Base-by-base conservation (phyloP, 2,888 invertebrate species). In the Thelaira solivaga region DNA sequence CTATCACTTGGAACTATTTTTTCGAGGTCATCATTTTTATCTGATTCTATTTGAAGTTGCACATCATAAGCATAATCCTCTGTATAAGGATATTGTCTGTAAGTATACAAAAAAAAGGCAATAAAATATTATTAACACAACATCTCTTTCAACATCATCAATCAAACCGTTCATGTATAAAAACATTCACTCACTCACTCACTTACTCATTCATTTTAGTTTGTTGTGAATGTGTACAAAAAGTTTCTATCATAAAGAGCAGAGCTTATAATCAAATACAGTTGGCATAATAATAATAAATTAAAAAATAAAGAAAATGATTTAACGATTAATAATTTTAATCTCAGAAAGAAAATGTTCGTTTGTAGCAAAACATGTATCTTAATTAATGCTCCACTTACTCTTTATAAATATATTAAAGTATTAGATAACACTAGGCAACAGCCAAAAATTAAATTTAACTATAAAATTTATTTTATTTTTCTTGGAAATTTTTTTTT, bases 21-120 rank as follows among this genome's bases (percentile, higher is more conserved):
- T 81, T 89, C 86, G 83, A 89, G 86, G 86, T 89, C 89, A 82
- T 86, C 88, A 82, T 86, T 88, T 84, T 87, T 86, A 83, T 88
- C 89, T 68, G 86, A 85, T 78, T 89, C 89, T 61, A 85, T 86
- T 85, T 88, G 88, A 71, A 89, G 81, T 77, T 88, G 88, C 82
- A 89, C 86, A 83, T 89, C 89, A 80, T 88, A 89, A 80, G 86
- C 85, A 81, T 87, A 88, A 81, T 89, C 88, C 79, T 86, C 88
- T 78, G 86, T 88, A 81, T 88, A 89, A 62, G 88, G 86, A 82
- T 86, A 86, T 88, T 89, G 88, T 82, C 89, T 89, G 83, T 8
- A 39, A 16, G 6, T 1, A 26, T 43, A 18, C 26, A 59, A 59
- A 10, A 10, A 18, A n/a, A 2, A 13, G 39, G 7, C 45, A 39